These are phyloP conservation scores for Prunella fulvescens DNA, from an alignment of 2,113 vertebrate genomes.

Conservation along the genomic window DNA sequence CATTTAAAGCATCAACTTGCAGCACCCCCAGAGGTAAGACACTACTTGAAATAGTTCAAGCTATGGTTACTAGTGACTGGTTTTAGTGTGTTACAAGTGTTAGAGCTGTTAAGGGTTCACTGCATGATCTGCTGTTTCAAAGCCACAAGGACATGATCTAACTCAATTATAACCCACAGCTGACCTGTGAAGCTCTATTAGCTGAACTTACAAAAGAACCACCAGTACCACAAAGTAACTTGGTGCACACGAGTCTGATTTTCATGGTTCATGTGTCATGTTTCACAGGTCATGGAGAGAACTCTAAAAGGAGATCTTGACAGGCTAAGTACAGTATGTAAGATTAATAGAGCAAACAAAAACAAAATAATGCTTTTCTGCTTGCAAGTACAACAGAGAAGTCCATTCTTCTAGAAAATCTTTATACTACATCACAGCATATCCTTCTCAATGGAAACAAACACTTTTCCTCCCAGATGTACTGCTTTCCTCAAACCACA, in stretches of 20 bases:
- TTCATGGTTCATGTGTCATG: neutral
- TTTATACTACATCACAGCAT: neutral
- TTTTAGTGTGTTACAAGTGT: neutral
- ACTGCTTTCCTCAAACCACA: neutral
- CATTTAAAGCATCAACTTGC: neutral
- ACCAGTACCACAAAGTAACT: neutral
- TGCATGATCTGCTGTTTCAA: slow-evolving; percentile 1
- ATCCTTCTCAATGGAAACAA: neutral
- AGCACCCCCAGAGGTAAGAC: neutral
- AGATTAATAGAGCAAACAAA: slow-evolving; percentile 46
- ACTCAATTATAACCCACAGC: slow-evolving; percentile 41
- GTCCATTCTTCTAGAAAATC: neutral
- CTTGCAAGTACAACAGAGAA: neutral
- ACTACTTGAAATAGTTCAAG: neutral
- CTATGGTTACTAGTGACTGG: neutral
- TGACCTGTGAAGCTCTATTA: slow-evolving; percentile 40
- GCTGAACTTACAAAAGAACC: slow-evolving; percentile 23
- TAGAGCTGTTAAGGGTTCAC: neutral
- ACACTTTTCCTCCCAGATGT: neutral
- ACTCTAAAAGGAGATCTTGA: neutral
- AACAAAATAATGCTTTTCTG: neutral
- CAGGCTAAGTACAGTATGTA: slow-evolving; percentile 10
- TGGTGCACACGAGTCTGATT: neutral
- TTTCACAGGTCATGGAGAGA: slow-evolving; percentile 19
- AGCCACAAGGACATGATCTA: slow-evolving; percentile 30